phyloP scores from a whole-genome alignment of 2,113 vertebrate species.

The Forbesichthys papilliferus region DNA sequence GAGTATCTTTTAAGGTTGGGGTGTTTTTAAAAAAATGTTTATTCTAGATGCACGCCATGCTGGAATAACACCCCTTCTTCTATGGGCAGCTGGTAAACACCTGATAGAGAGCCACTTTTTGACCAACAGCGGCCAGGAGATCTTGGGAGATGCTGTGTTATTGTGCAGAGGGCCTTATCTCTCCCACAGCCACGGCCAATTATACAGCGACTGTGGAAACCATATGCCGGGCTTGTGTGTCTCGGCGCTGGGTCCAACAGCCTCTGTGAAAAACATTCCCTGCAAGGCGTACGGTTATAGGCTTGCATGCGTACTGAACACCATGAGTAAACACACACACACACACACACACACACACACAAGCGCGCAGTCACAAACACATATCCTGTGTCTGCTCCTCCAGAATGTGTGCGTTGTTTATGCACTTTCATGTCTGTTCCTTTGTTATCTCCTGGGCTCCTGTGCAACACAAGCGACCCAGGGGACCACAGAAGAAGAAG shows the following conservation, averaged over 20 bases:
- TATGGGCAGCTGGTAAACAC: slow-evolving; percentile 24
- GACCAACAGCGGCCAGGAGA: slow-evolving; percentile 14
- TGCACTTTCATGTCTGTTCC: slow-evolving; percentile 68
- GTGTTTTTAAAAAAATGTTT: background rate
- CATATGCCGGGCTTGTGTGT: background rate
- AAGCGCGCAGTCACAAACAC: background rate
- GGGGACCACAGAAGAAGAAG: slow-evolving; percentile 55
- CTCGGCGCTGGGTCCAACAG: background rate
- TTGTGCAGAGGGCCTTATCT: background rate
- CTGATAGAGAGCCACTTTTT: slow-evolving; percentile 17
- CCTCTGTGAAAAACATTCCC: slow-evolving; percentile 11
- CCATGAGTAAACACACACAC: background rate
- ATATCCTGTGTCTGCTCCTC: slow-evolving; percentile 19
- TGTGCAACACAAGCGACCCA: slow-evolving; percentile 51
- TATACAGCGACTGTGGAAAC: background rate
- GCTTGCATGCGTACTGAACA: background rate
- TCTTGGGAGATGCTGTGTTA: background rate
- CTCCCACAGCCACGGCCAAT: background rate
- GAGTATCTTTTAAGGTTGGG: slow-evolving; percentile 20
- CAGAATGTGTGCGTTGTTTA: slow-evolving; percentile 54
- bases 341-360: slow-evolving; percentile 1
- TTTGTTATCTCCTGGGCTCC: slow-evolving; percentile 66
- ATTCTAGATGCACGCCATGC: slow-evolving; percentile 38
- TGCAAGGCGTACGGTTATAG: slow-evolving; percentile 8
- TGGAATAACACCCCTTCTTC: slow-evolving; percentile 49